phyloP scores from a whole-genome alignment of 2,888 invertebrate genomes.

The Brachyptera putata region DNA sequence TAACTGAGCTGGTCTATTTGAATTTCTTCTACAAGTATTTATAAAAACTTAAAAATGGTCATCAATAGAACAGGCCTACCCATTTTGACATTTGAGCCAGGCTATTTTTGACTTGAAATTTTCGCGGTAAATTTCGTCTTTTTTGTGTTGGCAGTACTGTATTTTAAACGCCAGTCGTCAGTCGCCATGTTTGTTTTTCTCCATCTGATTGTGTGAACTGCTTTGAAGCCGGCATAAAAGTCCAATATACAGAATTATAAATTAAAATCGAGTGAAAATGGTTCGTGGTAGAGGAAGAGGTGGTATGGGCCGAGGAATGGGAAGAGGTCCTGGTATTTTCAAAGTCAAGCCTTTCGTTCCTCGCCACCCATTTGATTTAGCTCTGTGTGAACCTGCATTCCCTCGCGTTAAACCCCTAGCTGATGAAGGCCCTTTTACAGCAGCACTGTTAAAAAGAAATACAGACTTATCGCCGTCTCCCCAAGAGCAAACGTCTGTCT shows the following conservation, averaged over 20 bases:
- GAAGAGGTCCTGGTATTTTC: constrained; percentile 48
- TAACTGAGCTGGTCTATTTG: too few species aligned
- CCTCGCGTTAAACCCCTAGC: constrained; percentile 75
- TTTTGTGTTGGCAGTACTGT: not conserved
- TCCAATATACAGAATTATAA: too few species aligned
- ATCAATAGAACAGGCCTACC: too few species aligned
- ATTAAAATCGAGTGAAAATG: too few species aligned
- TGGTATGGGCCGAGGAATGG: constrained; percentile 64
- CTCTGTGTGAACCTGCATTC: constrained; percentile 83
- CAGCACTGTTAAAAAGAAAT: constrained; percentile 88
- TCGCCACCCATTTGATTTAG: constrained; percentile 81
- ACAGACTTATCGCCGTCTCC: constrained; percentile 87
- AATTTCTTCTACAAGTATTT: too few species aligned
- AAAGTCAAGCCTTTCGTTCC: constrained; percentile 62
- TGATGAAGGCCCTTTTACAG: constrained; percentile 81
- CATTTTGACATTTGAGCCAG: too few species aligned
- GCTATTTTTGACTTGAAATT: too few species aligned
- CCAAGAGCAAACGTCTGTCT: constrained; percentile 85
- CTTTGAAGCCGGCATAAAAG: too few species aligned
- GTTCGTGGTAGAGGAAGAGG: constrained; percentile 58
- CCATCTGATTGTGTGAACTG: too few species aligned
- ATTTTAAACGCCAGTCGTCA: not conserved
- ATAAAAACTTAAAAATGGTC: too few species aligned
- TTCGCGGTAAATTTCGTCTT: too few species aligned
- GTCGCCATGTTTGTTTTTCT: not conserved